Percentiles rank a stretch among this genome's conserved stretches.
phyloP scores from a whole-genome alignment of 2,797 vertebrate genomes.

The Platalea minor region DNA sequence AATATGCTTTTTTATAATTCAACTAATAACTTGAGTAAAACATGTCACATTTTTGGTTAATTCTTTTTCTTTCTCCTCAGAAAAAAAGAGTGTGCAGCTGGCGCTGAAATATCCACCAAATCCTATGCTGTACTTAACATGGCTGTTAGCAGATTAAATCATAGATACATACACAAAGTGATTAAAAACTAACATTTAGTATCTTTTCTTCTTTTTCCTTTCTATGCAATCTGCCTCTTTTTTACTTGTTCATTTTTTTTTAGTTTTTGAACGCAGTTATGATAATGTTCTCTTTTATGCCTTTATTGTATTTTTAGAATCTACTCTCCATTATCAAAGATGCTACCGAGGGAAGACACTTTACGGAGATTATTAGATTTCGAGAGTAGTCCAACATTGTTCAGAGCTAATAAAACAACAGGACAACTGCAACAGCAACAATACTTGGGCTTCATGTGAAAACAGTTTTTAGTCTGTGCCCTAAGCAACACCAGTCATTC shows the following conservation, averaged over 20 bases:
- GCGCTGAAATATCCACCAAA: background rate
- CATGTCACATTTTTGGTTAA: background rate
- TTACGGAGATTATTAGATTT: conserved; percentile 44
- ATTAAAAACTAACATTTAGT: background rate
- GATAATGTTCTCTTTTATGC: background rate
- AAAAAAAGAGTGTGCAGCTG: background rate
- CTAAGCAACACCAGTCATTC: conserved; percentile 6
- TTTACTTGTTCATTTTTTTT: background rate
- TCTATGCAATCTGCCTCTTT: background rate
- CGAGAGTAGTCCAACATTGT: conserved; percentile 7
- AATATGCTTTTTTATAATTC: background rate
- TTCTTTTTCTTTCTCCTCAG: background rate
- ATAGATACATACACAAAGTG: background rate
- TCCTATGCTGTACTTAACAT: background rate
- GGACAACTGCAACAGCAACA: conserved; percentile 8
- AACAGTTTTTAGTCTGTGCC: background rate
- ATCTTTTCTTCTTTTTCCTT: background rate
- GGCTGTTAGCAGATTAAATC: conserved; percentile 4
- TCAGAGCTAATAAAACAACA: conserved; percentile 58
- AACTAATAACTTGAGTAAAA: background rate
- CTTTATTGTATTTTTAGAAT: conserved; percentile 16
- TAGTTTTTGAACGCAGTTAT: background rate
- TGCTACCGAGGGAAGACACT: background rate
- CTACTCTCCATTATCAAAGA: conserved; percentile 8
- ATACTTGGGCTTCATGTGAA: background rate